phyloP scores from a whole-genome alignment of 23 tunicate genomes.

The Halocynthia aurantium region DNA sequence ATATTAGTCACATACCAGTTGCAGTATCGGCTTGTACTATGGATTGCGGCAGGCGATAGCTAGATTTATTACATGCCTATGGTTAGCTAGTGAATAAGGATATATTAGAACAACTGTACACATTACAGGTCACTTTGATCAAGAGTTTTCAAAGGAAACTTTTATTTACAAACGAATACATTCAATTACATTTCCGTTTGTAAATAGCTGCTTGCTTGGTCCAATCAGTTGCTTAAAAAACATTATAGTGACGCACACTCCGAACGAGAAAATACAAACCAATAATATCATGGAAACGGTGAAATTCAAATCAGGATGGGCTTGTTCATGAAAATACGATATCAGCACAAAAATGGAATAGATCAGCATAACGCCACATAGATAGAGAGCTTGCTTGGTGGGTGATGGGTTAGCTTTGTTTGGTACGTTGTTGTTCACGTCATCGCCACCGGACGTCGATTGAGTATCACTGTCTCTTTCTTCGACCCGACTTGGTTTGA shows the following conservation, averaged over 20 bases:
- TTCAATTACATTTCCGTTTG: background rate
- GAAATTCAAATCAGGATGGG: slow-evolving; percentile 7
- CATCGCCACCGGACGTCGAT: background rate
- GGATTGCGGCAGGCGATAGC: too few species aligned
- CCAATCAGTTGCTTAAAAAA: slow-evolving; percentile 71
- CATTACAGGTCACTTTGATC: too few species aligned
- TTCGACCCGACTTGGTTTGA: background rate
- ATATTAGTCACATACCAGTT: too few species aligned
- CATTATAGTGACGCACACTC: slow-evolving; percentile 45
- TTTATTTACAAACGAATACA: too few species aligned
- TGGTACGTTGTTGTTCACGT: background rate
- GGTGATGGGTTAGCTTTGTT: slow-evolving; percentile 33
- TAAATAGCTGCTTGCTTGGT: slow-evolving; percentile 17
- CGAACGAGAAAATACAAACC: slow-evolving; percentile 57
- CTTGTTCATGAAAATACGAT: slow-evolving; percentile 35
- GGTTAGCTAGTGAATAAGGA: too few species aligned
- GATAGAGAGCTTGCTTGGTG: slow-evolving; percentile 49
- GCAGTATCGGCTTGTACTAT: too few species aligned
- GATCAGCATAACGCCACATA: slow-evolving; percentile 35
- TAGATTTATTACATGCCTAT: too few species aligned
- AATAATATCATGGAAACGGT: slow-evolving; percentile 58
- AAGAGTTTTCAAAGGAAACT: too few species aligned
- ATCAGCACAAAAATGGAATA: slow-evolving; percentile 58
- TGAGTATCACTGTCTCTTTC: background rate
- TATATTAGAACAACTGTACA: too few species aligned